These are phyloP conservation scores for Apaloderma vittatum DNA, from an alignment of 2,113 vertebrate genomes.

Conservation along the genomic window DNA sequence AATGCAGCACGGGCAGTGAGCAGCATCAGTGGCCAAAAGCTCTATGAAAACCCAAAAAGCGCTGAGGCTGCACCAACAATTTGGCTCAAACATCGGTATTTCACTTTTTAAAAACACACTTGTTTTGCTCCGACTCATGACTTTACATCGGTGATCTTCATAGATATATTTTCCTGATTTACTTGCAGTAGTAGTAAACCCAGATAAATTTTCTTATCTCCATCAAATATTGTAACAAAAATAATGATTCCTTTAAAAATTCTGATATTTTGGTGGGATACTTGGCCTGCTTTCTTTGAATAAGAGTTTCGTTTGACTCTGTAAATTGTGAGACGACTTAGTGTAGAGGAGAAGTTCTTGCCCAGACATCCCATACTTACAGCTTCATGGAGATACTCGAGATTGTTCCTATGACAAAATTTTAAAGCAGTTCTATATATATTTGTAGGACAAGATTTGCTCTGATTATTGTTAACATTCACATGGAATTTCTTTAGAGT, in stretches of 20 bases:
- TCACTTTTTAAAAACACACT: neutral
- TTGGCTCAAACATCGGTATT: slow-evolving; percentile 5
- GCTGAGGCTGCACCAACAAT: neutral
- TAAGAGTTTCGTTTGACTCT: neutral
- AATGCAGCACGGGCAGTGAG: neutral
- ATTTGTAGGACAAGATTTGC: neutral
- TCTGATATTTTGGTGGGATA: neutral
- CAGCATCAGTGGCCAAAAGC: neutral
- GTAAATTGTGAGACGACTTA: neutral
- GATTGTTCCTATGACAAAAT: neutral
- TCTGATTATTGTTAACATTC: slow-evolving; percentile 3
- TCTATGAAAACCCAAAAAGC: neutral
- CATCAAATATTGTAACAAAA: neutral
- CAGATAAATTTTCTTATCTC: neutral
- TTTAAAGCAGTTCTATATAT: neutral
- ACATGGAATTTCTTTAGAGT: neutral
- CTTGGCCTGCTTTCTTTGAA: neutral
- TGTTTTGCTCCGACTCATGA: neutral
- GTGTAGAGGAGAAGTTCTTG: neutral
- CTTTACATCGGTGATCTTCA: neutral
- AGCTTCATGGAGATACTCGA: neutral
- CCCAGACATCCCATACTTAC: neutral
- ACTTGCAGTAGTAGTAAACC: neutral
- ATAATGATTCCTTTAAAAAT: neutral
- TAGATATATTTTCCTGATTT: neutral